Base-by-base conservation (phyloP, 2,888 invertebrate species). In the Branchellion lobata region DNA sequence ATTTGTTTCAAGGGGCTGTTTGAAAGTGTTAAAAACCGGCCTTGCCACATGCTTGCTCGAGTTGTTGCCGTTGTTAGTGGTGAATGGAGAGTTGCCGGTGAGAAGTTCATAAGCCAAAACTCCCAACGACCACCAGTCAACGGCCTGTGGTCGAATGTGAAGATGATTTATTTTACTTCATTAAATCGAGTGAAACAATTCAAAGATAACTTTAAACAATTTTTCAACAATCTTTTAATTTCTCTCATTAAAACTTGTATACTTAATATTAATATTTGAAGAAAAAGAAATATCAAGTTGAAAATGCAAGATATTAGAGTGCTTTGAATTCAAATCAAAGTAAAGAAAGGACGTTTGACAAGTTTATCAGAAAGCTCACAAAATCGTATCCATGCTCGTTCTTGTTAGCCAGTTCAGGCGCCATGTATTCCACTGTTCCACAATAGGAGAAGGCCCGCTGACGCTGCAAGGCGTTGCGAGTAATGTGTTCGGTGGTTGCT, bases 101-200 rank as follows among this genome's bases (percentile, higher is more conserved):
- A 98, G 89, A 68, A 98, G 91, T 89, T 98, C 97, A 90, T 96
- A 98, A 0, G 96, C 94, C 71, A 98, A 89, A 0, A 98, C 96
- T 8, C 96, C 96, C 8, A 97, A 93, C 40, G 96, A 96, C 98
- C 98, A 98, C 97, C 97, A 98, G 89, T 98, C 98, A 5, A 96
- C 97, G 75, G 95, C 94, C 93, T 94, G 90, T 65, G 65, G n/a
- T n/a, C n/a, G n/a, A n/a, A 76, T n/a, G 11, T 80, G 24, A 51
- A 81, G 57, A 76, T 68, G 53, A 29, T 31, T 61, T 8, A 31
- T 47, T 36, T 69, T 34, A 29, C 29, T 11, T 29, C 0, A 33
- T 11, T 27, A 11, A n/a, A 33, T 29, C n/a, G 33, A n/a, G 27
- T 68, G 68, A 14, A 21, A 24, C 14, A 21, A 21, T 21, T 68